Base-by-base conservation (phyloP, 1,140 invertebrate species). In the Trichonephila clavipes region DNA sequence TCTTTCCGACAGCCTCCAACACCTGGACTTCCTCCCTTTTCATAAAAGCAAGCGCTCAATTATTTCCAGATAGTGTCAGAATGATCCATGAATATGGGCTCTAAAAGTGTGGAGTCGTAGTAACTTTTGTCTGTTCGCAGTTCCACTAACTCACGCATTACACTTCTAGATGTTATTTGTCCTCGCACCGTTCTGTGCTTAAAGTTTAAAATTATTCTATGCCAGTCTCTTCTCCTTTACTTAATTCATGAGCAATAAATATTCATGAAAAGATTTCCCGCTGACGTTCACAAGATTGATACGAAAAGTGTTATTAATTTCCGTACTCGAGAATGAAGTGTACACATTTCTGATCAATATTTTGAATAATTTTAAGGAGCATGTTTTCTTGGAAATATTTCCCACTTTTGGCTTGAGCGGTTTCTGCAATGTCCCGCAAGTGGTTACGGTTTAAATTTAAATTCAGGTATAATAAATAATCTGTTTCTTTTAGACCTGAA, bases 241-340 rank as follows among this genome's bases (percentile, higher is more conserved):
- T 83, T 83, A 83, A 83, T 83, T 83, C 51, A 83, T 83, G 82
- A 58, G 82, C 40, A 83, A 58, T 83, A 83, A 83, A 83, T 83
- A 83, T 83, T 83, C 82, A 83, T 83, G 82, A 83, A 83, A 59
- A 83, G 82, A n/a, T 59, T 58, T 51, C 44, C 44, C 44, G 82
- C 14, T 58, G 82, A 83, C 82, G 24, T 58, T 10, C n/a, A 0
- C n/a, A 83, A 58, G 82, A 83, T 58, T 8, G 51, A 83, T 83
- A 58, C 51, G 51, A 58, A 12, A n/a, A 18, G 8, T 83, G 24
- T 83, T 83, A 83, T 83, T 83, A 83, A 83, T 83, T 83, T 24
- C 2, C 21, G 82, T 44, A 58, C 44, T 83, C 58, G n/a, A 44
- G 8, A n/a, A 58, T 58, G 51, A 83, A 58, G 72, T 18, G 28